These are phyloP conservation scores for Zaprionus lineosus DNA, from an alignment of 2,888 invertebrate genomes.

Conservation along the genomic window DNA sequence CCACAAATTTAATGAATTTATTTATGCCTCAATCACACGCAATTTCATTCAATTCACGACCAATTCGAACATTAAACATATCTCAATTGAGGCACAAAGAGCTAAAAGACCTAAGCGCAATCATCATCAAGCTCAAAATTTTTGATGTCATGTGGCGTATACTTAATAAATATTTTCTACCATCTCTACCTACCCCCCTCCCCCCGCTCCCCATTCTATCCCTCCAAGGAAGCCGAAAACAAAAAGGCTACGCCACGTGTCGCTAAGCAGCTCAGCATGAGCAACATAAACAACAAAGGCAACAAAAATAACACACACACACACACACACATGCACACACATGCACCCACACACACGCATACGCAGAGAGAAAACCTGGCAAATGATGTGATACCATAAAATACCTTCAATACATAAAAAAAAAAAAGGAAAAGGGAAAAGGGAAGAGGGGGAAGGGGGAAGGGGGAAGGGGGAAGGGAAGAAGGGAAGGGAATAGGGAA, in stretches of 20 bases:
- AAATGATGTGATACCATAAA: slow-evolving; percentile 29
- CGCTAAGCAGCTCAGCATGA: slow-evolving; percentile 45
- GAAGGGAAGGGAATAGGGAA: too few species aligned
- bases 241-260: slow-evolving; percentile 34
- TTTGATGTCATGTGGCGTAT: slow-evolving; percentile 44
- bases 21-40: slow-evolving; percentile 66
- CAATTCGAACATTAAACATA: slow-evolving; percentile 31
- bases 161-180: slow-evolving; percentile 43
- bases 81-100: slow-evolving; percentile 39
- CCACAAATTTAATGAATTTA: slow-evolving; percentile 48
- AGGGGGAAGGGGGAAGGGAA: too few species aligned
- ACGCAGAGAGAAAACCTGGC: slow-evolving; percentile 5
- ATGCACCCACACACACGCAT: too few species aligned
- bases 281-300: neutral
- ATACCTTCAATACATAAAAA: too few species aligned
- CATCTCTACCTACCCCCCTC: too few species aligned
- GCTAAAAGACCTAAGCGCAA: slow-evolving; percentile 9
- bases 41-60: slow-evolving; percentile 65
- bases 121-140: neutral
- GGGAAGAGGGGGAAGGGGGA: too few species aligned
- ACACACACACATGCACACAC: too few species aligned
- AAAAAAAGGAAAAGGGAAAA: too few species aligned
- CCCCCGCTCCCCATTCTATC: too few species aligned
- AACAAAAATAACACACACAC: neutral
- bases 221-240: neutral